Evolutionary conservation across 2,113 vertebrate genomes (phyloP).

Genomic region (Blennius ocellaris): DNA sequence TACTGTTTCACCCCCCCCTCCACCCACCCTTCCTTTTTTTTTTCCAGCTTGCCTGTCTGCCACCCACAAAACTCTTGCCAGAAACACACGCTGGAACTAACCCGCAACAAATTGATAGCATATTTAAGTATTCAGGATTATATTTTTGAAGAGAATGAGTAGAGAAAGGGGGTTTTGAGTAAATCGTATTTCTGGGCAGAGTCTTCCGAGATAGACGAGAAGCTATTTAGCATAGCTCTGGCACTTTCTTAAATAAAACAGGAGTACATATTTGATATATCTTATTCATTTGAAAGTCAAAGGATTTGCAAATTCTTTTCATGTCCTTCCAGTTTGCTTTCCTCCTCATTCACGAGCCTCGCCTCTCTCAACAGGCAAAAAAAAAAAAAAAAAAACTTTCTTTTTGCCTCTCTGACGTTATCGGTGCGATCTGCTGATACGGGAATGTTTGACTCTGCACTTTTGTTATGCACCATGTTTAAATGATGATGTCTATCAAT

Average conservation of each 20-base stretch:
- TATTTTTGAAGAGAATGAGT: constrained; percentile 50
- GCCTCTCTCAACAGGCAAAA: not conserved
- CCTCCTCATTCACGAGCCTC: constrained; percentile 38
- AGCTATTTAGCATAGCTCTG: constrained; percentile 52
- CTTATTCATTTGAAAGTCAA: constrained; percentile 60
- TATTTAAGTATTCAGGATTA: constrained; percentile 68
- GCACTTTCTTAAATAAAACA: constrained; percentile 60
- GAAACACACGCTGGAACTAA: constrained; percentile 60
- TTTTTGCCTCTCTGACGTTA: constrained; percentile 41
- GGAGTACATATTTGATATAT: constrained; percentile 47
- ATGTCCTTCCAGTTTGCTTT: constrained; percentile 57
- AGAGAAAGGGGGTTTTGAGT: constrained; percentile 32
- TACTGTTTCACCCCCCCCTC: constrained; percentile 23
- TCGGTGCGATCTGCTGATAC: constrained; percentile 71
- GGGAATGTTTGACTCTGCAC: constrained; percentile 64
- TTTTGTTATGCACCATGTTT: constrained; percentile 64
- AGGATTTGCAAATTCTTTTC: constrained; percentile 44
- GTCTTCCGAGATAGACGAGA: constrained; percentile 18
- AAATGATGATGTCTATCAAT: constrained; percentile 75
- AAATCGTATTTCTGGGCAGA: constrained; percentile 46
- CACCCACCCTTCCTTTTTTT: too few species aligned
- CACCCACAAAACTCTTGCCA: constrained; percentile 60
- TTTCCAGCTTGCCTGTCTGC: constrained; percentile 47
- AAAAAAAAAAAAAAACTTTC: constrained; percentile 33
- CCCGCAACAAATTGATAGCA: constrained; percentile 73